Conservation (phyloP, 2,888 invertebrate genomes). For the Hypomecis punctinalis region DNA sequence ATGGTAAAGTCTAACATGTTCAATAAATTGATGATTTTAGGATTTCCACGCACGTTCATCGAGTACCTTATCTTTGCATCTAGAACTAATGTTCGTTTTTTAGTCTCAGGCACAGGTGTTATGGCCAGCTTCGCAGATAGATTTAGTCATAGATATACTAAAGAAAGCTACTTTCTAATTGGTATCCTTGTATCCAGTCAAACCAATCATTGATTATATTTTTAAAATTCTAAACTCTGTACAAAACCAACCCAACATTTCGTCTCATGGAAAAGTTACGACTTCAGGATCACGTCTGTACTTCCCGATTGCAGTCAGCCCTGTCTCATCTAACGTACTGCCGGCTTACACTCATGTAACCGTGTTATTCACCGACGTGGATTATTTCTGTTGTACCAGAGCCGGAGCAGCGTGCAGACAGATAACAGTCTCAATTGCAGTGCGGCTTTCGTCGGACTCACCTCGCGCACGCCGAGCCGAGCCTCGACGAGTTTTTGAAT, state of each 20-base stretch:
- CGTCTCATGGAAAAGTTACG: slow-evolving; percentile 44
- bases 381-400: slow-evolving; percentile 57
- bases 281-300: slow-evolving; percentile 49
- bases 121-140: too few species aligned
- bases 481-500: slow-evolving; percentile 85
- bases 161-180: too few species aligned
- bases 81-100: too few species aligned
- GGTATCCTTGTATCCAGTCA: too few species aligned
- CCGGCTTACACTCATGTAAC: slow-evolving; percentile 61
- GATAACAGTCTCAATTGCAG: slow-evolving; percentile 82
- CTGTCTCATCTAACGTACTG: slow-evolving; percentile 46
- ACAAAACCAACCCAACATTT: slow-evolving; percentile 7
- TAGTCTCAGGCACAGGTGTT: too few species aligned
- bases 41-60: too few species aligned
- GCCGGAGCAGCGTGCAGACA: slow-evolving; percentile 66
- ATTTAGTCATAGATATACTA: too few species aligned
- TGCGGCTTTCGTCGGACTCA: slow-evolving; percentile 75
- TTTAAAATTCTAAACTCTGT: too few species aligned
- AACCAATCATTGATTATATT: too few species aligned
- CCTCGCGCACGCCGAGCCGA: slow-evolving; percentile 71
- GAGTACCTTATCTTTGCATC: too few species aligned
- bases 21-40: too few species aligned
- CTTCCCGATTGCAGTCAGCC: slow-evolving; percentile 58
- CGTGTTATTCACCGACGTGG: slow-evolving; percentile 64
- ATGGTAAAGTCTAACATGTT: too few species aligned